phyloP scores from a whole-genome alignment of 2,113 vertebrate genomes.

The Antechinus stuartii region DNA sequence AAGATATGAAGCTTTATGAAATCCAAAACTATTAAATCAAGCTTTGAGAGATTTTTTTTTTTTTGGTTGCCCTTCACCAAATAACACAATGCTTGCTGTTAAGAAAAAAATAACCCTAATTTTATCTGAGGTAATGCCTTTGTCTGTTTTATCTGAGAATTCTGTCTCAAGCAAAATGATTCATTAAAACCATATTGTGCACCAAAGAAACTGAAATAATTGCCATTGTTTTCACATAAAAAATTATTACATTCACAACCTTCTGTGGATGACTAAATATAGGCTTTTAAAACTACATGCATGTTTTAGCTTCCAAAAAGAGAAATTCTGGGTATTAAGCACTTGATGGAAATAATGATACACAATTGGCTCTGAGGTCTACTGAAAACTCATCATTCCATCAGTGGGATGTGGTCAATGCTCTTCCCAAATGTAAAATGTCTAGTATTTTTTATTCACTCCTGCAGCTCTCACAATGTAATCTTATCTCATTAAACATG shows the following conservation, averaged over 20 bases:
- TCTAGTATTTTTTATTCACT: conserved; percentile 70
- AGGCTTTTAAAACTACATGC: conserved; percentile 46
- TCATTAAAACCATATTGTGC: conserved; percentile 68
- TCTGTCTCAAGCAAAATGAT: conserved; percentile 63
- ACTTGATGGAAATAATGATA: conserved; percentile 57
- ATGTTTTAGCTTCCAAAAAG: conserved; percentile 60
- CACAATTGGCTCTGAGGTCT: conserved; percentile 64
- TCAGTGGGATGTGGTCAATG: conserved; percentile 49
- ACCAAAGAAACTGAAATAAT: conserved; percentile 66
- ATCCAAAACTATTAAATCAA: conserved; percentile 57
- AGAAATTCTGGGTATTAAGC: conserved; percentile 42
- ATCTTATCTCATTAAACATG: conserved; percentile 71
- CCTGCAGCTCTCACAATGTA: conserved; percentile 70
- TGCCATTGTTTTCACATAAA: conserved; percentile 65
- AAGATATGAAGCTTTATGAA: conserved; percentile 60
- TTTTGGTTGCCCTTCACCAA: conserved; percentile 46
- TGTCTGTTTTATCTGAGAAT: conserved; percentile 58
- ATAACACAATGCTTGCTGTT: conserved; percentile 37
- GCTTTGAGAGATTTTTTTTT: conserved; percentile 25
- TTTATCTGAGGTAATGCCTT: conserved; percentile 57
- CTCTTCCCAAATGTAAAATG: conserved; percentile 71
- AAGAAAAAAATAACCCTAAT: conserved; percentile 65
- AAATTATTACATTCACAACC: conserved; percentile 59
- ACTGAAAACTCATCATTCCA: conserved; percentile 67
- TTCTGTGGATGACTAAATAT: conserved; percentile 65